Conservation (phyloP, 2,797 vertebrate genomes). For the Rousettus madagascariensis region DNA sequence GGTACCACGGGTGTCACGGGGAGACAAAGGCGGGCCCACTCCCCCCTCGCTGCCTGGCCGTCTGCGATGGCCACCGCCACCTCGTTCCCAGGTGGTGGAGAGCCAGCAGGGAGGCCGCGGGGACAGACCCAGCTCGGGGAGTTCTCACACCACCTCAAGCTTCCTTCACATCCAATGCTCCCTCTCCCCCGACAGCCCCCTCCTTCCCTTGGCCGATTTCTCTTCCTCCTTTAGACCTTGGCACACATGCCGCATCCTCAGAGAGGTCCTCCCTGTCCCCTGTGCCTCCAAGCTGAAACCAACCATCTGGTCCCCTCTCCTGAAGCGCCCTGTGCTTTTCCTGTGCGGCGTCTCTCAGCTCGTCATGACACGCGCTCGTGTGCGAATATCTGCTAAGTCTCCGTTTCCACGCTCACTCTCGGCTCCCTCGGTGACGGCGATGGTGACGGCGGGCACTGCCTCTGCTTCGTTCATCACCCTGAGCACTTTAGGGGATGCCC, state of each 20-base stretch:
- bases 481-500: background rate
- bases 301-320: background rate
- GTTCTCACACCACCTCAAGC: background rate
- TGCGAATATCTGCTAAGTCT: background rate
- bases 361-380: accelerated
- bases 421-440: background rate
- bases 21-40: background rate
- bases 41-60: accelerated
- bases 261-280: background rate
- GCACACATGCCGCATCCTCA: background rate
- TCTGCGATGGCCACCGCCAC: background rate
- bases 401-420: background rate
- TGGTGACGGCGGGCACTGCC: background rate
- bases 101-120: background rate
- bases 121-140: background rate
- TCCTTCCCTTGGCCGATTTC: background rate
- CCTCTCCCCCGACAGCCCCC: background rate
- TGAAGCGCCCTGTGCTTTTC: background rate
- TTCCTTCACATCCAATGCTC: background rate
- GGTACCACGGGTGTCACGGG: too few relatives aligned
- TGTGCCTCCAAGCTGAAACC: background rate
- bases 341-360: background rate
- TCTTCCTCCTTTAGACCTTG: background rate
- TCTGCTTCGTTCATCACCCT: background rate
- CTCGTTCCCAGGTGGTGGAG: background rate